These are phyloP conservation scores for Coracopsis vasa DNA, from an alignment of 2,113 vertebrate genomes.

Conservation along the genomic window DNA sequence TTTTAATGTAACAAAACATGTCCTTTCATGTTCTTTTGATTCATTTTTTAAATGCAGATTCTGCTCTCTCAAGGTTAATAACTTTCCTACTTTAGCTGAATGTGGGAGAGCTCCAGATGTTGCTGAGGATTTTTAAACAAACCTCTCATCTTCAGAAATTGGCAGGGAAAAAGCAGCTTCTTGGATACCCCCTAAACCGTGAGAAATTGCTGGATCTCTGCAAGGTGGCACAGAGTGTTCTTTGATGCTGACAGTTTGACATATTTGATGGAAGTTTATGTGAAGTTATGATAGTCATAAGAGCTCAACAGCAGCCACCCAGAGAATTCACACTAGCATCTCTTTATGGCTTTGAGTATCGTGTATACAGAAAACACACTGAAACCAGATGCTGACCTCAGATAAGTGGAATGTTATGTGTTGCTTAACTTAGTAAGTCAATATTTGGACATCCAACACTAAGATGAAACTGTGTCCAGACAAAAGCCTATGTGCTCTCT, in stretches of 20 bases:
- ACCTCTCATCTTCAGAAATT: not conserved
- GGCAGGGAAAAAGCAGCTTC: not conserved
- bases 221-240: not conserved
- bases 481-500: not conserved
- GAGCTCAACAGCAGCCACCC: not conserved
- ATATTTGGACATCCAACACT: not conserved
- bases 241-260: not conserved
- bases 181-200: not conserved
- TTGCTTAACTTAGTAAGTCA: not conserved
- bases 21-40: not conserved
- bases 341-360: not conserved
- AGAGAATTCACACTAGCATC: not conserved
- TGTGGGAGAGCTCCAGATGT: not conserved
- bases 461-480: not conserved
- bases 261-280: not conserved
- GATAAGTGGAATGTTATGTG: not conserved
- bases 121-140: not conserved
- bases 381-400: not conserved
- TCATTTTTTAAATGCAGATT: conserved; percentile 4
- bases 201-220: not conserved
- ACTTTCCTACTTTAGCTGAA: not conserved
- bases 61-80: conserved; percentile 4
- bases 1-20: conserved; percentile 39
- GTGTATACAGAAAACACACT: rapidly evolving
- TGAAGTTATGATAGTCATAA: not conserved